A percentile compares a stretch with the other conserved stretches of the same genome.
phyloP scores from a whole-genome alignment of 2,888 invertebrate species.

The Fissipunctia ypsillon region DNA sequence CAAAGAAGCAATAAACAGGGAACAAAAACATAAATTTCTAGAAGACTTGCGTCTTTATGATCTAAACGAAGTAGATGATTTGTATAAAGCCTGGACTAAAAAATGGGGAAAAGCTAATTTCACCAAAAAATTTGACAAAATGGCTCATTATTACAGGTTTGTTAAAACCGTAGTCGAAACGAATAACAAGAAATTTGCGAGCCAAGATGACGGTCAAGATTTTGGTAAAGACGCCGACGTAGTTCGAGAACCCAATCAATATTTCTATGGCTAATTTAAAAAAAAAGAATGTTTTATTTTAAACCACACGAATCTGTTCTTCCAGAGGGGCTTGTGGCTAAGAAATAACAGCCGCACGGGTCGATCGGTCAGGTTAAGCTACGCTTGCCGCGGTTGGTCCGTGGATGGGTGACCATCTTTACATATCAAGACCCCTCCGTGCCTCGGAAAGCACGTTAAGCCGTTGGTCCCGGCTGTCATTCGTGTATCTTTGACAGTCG shows the following conservation, averaged over 20 bases:
- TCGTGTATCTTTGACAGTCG: too few species aligned
- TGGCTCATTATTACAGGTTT: slow-evolving; percentile 76
- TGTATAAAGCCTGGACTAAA: slow-evolving; percentile 70
- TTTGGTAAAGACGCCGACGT: slow-evolving; percentile 73
- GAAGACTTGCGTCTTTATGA: slow-evolving; percentile 71
- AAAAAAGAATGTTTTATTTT: slow-evolving; percentile 18
- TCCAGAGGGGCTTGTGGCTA: too few species aligned
- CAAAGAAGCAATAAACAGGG: background rate
- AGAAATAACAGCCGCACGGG: too few species aligned
- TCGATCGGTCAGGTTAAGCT: too few species aligned
- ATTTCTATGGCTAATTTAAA: slow-evolving; percentile 65
- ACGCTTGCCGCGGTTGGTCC: too few species aligned
- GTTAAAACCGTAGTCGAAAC: slow-evolving; percentile 77
- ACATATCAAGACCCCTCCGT: too few species aligned
- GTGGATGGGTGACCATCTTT: too few species aligned
- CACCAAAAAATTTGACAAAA: slow-evolving; percentile 61
- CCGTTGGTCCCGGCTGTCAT: too few species aligned
- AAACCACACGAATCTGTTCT: too few species aligned
- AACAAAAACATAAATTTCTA: slow-evolving; percentile 19
- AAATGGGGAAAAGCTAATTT: slow-evolving; percentile 66
- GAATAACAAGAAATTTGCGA: slow-evolving; percentile 72
- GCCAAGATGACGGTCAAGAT: too few species aligned
- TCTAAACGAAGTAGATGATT: slow-evolving; percentile 70
- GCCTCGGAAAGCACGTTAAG: too few species aligned
- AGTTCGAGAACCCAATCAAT: slow-evolving; percentile 71